Evolutionary conservation across 2,797 vertebrate species (phyloP).

Genomic region (Spheniscus humboldti): DNA sequence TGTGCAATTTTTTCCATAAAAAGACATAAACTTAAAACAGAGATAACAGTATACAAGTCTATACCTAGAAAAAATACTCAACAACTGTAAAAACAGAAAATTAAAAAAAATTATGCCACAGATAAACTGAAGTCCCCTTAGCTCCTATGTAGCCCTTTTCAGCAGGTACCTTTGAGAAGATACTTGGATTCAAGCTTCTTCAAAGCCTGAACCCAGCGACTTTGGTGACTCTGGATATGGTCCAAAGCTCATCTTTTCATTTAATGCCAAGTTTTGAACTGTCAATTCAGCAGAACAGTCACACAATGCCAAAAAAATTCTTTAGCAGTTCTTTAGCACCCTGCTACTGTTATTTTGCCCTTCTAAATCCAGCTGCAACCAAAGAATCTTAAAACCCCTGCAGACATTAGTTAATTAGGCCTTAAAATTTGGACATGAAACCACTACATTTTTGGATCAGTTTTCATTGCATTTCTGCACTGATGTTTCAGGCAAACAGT

Average conservation of each 20-base stretch:
- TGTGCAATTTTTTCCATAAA: neutral
- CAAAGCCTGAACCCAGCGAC: neutral
- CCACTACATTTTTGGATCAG: rapidly evolving
- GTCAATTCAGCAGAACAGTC: neutral
- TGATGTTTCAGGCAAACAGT: neutral
- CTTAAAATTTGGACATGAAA: neutral
- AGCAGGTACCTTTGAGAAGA: neutral
- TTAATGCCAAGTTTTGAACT: neutral
- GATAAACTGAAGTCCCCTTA: neutral
- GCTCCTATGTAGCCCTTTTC: neutral
- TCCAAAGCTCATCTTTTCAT: constrained; percentile 31
- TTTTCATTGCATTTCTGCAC: neutral
- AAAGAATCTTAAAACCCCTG: neutral
- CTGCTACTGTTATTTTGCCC: constrained; percentile 15
- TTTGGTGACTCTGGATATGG: neutral
- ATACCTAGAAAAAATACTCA: rapidly evolving
- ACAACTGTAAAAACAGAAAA: neutral
- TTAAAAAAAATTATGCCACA: neutral
- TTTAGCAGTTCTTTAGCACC: constrained; percentile 2
- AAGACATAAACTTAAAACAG: neutral
- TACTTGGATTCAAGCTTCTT: neutral
- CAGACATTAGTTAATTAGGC: neutral
- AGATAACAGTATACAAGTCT: neutral
- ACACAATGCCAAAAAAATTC: neutral
- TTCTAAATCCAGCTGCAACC: neutral